A percentile compares a stretch with the other conserved stretches of the same genome.
These are phyloP conservation scores for Neopelma chrysocephalum DNA, from an alignment of 2,797 vertebrate species.

Conservation along the genomic window DNA sequence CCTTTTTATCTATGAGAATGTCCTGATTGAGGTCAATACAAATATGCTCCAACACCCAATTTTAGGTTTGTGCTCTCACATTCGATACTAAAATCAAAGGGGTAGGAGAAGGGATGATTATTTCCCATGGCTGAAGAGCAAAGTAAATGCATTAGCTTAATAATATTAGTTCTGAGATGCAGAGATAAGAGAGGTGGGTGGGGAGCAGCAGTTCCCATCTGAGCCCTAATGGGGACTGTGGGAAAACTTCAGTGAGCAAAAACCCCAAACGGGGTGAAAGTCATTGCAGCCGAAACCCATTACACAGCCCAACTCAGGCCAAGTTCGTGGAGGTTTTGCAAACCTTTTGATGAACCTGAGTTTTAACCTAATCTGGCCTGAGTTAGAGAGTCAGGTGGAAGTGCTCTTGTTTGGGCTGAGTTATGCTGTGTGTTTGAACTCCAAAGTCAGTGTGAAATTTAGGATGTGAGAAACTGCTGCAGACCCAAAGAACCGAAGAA, in stretches of 20 bases:
- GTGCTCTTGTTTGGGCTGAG: constrained; percentile 1
- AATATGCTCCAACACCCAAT: background rate
- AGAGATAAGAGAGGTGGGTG: constrained; percentile 34
- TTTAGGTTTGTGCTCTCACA: background rate
- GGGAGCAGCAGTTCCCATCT: constrained; percentile 48
- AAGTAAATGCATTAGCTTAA: constrained; percentile 35
- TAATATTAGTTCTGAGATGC: constrained; percentile 38
- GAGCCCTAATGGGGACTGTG: constrained; percentile 31
- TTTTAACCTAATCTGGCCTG: background rate
- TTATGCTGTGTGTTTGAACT: background rate
- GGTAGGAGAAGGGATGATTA: background rate
- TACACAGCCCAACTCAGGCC: background rate
- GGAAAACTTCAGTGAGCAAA: constrained; percentile 47
- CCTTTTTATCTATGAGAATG: constrained; percentile 13
- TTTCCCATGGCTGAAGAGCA: constrained; percentile 52
- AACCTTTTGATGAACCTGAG: constrained; percentile 17
- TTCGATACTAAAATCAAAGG: constrained; percentile 19
- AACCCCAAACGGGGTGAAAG: constrained; percentile 23
- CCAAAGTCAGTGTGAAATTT: background rate
- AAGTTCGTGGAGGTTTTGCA: background rate
- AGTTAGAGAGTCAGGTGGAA: constrained; percentile 39
- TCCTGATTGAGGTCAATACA: background rate
- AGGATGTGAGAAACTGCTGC: constrained; percentile 1
- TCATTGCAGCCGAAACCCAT: background rate
- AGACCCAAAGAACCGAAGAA: background rate